Base-by-base conservation (phyloP, 2,888 invertebrate genomes). In the Pammene aurita region DNA sequence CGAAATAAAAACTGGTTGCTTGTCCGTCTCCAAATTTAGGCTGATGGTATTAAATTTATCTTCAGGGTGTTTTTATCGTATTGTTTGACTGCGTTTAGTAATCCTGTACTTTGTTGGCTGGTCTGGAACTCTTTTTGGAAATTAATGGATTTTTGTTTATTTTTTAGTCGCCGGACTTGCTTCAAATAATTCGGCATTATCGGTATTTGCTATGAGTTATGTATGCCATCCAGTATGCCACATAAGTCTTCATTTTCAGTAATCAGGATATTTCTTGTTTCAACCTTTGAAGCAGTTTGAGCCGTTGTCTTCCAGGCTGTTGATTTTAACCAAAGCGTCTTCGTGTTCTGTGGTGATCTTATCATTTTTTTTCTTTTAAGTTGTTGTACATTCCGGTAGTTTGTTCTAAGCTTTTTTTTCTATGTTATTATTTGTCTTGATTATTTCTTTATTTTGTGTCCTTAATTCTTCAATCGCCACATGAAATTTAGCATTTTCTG, bases 281-380 rank as follows among this genome's bases (percentile, higher is more conserved):
- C 56, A 41, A 56, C 4, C 13, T 9, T 10, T 7, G 56, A 0
- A 41, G 14, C 7, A n/a, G n/a, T 35, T 38, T 14, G 56, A 7
- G 41, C 35, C 10, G 38, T 56, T 5, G 13, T 56, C 56, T 41
- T 56, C 56, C 14, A 56, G 56, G 16, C 10, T 14, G 35, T 41
- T 38, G 7, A 56, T 56, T 38, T 56, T 56, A 14, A 56, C 7
- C n/a, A 56, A 5, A 1, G 56, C 34, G 9, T 38, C 38, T 5
- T 56, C 41, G 56, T 38, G 56, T 10, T 56, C 52, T 26, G 14
- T 52, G 6, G 52, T 26, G 10, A 52, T 52, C 13, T 52, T 52
- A 14, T 26, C 11, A 5, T n/a, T 26, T 26, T 26, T 52, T 52
- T 52, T 18, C 34, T 38, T 56, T 16, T 6, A 38, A 9, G n/a